Base-by-base conservation (phyloP, 2,113 vertebrate species). In the Azemiops feae region DNA sequence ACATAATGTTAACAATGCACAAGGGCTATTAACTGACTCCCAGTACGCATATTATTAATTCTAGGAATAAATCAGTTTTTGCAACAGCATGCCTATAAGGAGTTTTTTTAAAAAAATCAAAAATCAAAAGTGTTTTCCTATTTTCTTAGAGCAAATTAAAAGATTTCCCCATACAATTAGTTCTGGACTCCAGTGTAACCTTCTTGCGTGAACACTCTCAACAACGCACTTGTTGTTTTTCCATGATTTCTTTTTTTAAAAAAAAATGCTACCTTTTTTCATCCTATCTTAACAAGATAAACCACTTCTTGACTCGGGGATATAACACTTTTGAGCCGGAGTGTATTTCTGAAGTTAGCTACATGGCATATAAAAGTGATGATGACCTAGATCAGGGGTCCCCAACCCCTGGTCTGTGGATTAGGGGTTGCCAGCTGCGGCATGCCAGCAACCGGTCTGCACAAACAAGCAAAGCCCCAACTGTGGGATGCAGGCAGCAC, bases 91-190 rank as follows among this genome's bases (percentile, higher is more conserved):
- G 3, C 30, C 14, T 10, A 89, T 88, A 87, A 43, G 90, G 88
- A 55, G 0, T 9, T 50, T 50, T 50, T 87, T 0, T 34, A 60
- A 60, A 43, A 81, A 69, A 18, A 27, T n/a, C n/a, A 25, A 18
- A 53, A 10, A 34, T 5, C 4, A 50, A 50, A 50, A 50, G 8
- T 12, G 3, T 18, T 55, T 89, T 34, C 3, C 85, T 39, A 27
- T 47, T 94, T 91, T 91, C 4, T 30, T 88, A 16, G 22, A 94
- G n/a, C 30, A n/a, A 74, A 74, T 39, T 50, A 58, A 64, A 90
- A 74, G 1, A 1, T 89, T 89, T 87, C 4, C 50, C 86, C 86
- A 52, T 50, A 87, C 5, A 7, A 27, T 81, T 81, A 6, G 34
- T 81, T 81, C 16, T 39, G 47, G 47, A 87, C 47, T 87, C 4